Conservation (phyloP, 2,797 vertebrate species). For the Ataeniobius toweri region DNA sequence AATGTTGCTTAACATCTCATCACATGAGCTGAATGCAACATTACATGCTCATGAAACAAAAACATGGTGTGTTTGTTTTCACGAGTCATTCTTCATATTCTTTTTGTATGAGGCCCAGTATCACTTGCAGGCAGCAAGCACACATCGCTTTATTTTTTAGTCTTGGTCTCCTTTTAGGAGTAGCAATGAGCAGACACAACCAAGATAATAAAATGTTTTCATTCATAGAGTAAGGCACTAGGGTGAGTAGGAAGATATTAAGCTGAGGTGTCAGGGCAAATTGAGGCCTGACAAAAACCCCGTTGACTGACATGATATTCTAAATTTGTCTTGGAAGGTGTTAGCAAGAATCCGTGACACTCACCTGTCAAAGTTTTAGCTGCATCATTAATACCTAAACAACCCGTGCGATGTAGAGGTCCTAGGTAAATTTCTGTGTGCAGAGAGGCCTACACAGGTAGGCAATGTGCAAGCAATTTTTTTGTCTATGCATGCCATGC, state of each 20-base stretch:
- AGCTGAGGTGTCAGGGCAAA: conserved; percentile 19
- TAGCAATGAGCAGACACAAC: conserved; percentile 16
- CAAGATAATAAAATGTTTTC: conserved; percentile 9
- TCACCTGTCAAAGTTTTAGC: conserved; percentile 58
- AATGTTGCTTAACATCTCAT: not conserved
- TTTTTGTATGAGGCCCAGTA: not conserved
- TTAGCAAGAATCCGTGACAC: conserved; percentile 41
- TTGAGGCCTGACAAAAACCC: conserved; percentile 28
- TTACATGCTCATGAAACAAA: conserved; percentile 8
- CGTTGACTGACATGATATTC: conserved; percentile 21
- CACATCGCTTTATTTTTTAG: not conserved
- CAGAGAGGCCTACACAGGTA: conserved; percentile 6
- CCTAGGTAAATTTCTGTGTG: conserved; percentile 46
- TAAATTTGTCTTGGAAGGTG: conserved; percentile 49
- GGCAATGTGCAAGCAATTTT: not conserved
- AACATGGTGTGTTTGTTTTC: conserved; percentile 20
- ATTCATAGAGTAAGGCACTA: not conserved
- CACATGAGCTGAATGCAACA: not conserved
- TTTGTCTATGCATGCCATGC: not conserved
- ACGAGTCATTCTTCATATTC: conserved; percentile 22
- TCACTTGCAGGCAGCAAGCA: not conserved
- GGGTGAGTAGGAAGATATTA: conserved; percentile 8
- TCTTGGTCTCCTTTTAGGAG: conserved; percentile 6
- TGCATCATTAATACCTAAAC: conserved; percentile 46
- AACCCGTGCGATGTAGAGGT: conserved; percentile 34